Base-by-base conservation (phyloP, 64 coral and sea anemone species). In the Anthopleura sola region DNA sequence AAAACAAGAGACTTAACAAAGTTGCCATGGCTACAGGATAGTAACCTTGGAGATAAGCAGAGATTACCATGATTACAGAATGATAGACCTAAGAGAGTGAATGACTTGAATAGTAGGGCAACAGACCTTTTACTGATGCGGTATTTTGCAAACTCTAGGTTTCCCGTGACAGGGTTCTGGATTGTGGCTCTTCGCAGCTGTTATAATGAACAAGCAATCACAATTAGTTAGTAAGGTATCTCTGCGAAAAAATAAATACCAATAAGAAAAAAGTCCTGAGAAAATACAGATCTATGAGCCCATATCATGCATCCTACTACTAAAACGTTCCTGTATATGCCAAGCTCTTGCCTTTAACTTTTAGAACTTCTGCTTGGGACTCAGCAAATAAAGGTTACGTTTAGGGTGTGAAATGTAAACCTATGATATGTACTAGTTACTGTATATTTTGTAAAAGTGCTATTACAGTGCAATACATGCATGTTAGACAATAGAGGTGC, bases 111-210 rank as follows among this genome's bases (percentile, higher is more conserved):
- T 54, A 34, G 40, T 10, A 32, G 40, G 77, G 55, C 16, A 21
- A 89, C 93, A 81, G 86, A 99, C 97, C 97, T 99, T 91, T 99
- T 95, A 68, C 97, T 99, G 77, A 99, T 99, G 77, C 97, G 90
- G 90, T 99, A 95, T 36, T 86, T 75, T n/a, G 97, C 97, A 85
- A 23, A 80, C 88, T 99, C 93, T 76, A 95, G 81, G 0, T 99
- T 94, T 68, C 93, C 97, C 28, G 97, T 99, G 78, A 94, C 93
- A 68, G 97, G 93, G 71, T 95, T 87, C 83, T 95, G 92, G 49
- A 95, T 95, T 32, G 93, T 94, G 10, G 97, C 97, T 86, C 97
- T 93, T 47, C 44, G 83, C 49, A 99, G 93, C 93, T 99, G 87
- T 92, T 84, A 83, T 82, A 54, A 82, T 46, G 21, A 53, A 82